Conservation (phyloP, 2,797 vertebrate species). For the Tarsius wallacei region DNA sequence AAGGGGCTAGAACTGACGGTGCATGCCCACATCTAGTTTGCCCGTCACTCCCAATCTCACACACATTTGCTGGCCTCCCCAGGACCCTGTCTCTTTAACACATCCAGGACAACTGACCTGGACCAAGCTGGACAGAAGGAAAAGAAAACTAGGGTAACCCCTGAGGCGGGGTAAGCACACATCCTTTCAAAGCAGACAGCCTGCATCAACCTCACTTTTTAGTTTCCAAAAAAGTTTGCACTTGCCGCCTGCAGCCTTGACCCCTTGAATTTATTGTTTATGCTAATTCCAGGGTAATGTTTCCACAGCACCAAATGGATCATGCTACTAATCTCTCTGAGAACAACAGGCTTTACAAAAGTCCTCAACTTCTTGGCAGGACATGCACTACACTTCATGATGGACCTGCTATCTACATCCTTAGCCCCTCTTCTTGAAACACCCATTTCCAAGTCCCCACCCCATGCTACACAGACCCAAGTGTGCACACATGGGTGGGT, state of each 20-base stretch:
- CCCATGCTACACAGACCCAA: accelerated
- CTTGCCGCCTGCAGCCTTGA: too few species aligned
- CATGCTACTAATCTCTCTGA: neutral
- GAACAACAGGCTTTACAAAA: neutral
- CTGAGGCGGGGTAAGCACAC: accelerated
- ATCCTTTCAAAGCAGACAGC: neutral
- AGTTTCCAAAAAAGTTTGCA: neutral
- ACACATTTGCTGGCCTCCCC: accelerated
- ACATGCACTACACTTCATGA: accelerated
- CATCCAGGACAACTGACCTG: neutral
- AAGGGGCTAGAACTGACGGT: neutral
- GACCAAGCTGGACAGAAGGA: neutral
- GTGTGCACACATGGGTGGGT: accelerated
- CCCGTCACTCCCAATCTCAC: accelerated
- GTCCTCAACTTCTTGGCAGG: neutral
- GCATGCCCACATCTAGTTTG: neutral
- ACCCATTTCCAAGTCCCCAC: accelerated
- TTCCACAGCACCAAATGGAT: neutral
- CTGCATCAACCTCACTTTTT: neutral
- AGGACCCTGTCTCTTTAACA: accelerated
- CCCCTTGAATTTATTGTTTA: neutral
- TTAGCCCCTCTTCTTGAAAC: neutral
- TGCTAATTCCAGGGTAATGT: neutral
- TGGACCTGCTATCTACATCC: neutral
- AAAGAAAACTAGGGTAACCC: neutral